Evolutionary conservation across 2,113 vertebrate species (phyloP).

Genomic region (Gallinago undulata): DNA sequence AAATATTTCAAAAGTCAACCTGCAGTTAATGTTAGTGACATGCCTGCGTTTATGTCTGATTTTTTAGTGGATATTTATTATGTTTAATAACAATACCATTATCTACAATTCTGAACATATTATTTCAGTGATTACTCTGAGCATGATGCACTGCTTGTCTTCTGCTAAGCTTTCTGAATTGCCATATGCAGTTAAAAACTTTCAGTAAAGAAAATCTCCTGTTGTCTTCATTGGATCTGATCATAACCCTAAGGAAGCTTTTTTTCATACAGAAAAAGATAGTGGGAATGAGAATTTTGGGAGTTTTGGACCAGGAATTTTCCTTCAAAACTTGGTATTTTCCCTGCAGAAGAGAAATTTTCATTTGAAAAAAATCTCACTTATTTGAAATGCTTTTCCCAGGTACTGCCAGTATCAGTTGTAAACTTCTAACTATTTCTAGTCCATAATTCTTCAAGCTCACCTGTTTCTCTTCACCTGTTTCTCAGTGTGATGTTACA

Average conservation of each 20-base stretch:
- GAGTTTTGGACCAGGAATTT: background rate
- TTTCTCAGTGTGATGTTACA: accelerated
- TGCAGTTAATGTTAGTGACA: background rate
- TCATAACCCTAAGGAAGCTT: background rate
- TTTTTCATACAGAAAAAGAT: background rate
- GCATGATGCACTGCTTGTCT: background rate
- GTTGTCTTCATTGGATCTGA: background rate
- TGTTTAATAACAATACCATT: background rate
- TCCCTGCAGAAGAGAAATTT: background rate
- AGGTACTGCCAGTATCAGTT: background rate
- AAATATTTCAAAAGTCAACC: background rate
- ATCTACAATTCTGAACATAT: background rate
- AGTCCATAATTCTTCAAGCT: background rate
- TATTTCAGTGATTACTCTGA: background rate
- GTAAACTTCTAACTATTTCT: background rate
- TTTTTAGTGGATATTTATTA: background rate
- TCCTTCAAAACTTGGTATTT: background rate
- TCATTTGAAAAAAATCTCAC: background rate
- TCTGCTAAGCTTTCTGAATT: background rate
- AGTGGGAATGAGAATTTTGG: background rate
- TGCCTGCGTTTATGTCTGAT: background rate
- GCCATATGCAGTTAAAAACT: background rate
- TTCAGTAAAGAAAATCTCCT: background rate
- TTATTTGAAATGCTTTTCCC: background rate
- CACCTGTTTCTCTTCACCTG: background rate